Evolutionary conservation across 1,140 invertebrate species (phyloP).

Genomic region (Steinernema khuongi): DNA sequence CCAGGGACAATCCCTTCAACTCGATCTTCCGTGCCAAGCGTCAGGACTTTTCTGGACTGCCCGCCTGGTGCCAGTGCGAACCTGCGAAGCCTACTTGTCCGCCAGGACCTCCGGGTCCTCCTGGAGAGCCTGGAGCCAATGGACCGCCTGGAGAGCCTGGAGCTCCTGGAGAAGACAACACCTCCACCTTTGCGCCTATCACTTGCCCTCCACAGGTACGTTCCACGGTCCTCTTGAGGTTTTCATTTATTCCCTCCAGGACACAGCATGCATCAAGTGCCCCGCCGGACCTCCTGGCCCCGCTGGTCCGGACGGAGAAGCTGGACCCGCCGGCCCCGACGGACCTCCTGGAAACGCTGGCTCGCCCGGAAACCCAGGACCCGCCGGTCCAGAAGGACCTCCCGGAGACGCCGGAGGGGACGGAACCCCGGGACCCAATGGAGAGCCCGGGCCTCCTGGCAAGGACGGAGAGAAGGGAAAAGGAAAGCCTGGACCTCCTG

Average conservation of each 20-base stretch:
- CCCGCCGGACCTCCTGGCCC: conserved; percentile 32
- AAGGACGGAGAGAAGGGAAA: neutral
- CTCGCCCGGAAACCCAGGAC: conserved; percentile 29
- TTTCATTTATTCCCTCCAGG: neutral
- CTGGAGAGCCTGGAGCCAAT: conserved; percentile 24
- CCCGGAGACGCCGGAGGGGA: neutral
- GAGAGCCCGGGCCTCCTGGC: neutral
- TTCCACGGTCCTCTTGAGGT: neutral
- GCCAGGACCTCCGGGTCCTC: conserved; percentile 16
- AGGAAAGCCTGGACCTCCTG: conserved; percentile 4
- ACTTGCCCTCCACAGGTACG: neutral
- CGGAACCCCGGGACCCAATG: neutral
- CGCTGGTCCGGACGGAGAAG: conserved; percentile 31
- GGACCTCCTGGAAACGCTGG: conserved; percentile 24
- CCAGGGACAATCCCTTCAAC: neutral
- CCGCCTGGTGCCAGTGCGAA: conserved; percentile 63
- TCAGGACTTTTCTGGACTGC: neutral
- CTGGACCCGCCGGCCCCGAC: conserved; percentile 34
- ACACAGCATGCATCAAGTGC: conserved; percentile 28
- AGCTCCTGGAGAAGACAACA: conserved; percentile 12
- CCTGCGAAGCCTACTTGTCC: conserved; percentile 53
- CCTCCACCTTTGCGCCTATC: neutral
- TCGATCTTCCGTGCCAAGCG: neutral
- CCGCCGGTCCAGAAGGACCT: conserved; percentile 26
- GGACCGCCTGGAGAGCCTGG: conserved; percentile 29